phyloP scores from a whole-genome alignment of 2,888 invertebrate genomes.

The Coremacera marginata region DNA sequence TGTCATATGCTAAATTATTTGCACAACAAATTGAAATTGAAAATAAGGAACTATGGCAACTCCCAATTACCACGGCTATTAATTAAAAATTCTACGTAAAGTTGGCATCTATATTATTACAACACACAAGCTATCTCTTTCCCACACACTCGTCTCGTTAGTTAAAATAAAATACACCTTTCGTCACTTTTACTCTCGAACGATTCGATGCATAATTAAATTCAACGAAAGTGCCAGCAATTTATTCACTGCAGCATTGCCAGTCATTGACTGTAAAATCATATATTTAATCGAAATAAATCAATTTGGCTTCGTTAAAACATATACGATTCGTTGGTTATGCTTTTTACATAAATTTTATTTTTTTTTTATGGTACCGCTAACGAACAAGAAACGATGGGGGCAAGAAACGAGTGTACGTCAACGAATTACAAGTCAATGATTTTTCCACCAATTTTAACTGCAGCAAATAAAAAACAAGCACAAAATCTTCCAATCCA shows the following conservation, averaged over 20 bases:
- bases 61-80: not conserved
- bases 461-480: not conserved
- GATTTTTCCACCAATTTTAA: slow-evolving; percentile 12
- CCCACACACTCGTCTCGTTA: too few relatives aligned
- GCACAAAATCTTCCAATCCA: not conserved
- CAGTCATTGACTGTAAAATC: slow-evolving; percentile 3
- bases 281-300: slow-evolving; percentile 24
- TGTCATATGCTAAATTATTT: too few relatives aligned
- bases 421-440: slow-evolving; percentile 9
- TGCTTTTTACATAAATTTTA: slow-evolving; percentile 24
- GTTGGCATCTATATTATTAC: not conserved
- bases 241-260: slow-evolving; percentile 6
- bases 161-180: not conserved
- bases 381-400: slow-evolving; percentile 1
- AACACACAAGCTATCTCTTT: slow-evolving; percentile 11
- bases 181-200: not conserved
- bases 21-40: too few relatives aligned
- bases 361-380: slow-evolving; percentile 7
- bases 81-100: not conserved
- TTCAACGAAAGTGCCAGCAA: slow-evolving; percentile 37
- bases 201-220: slow-evolving; percentile 22
- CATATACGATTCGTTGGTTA: not conserved
- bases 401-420: slow-evolving; percentile 25
- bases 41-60: not conserved
- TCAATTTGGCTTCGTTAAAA: slow-evolving; percentile 30